phyloP scores from a whole-genome alignment of 2,888 invertebrate genomes.

The Leptinotarsa rubiginosa region DNA sequence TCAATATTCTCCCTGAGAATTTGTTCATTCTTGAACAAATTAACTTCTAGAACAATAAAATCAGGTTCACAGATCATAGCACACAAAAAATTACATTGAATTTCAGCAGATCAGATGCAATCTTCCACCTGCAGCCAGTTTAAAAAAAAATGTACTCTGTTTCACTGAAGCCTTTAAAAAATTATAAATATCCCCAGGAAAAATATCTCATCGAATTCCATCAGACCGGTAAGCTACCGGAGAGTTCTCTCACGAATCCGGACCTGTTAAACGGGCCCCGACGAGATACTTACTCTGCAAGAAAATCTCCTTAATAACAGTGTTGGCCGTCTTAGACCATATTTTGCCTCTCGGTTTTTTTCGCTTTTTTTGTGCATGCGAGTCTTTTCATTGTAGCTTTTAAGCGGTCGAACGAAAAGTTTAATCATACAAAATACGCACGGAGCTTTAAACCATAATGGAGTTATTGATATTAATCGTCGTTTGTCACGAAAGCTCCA shows the following conservation, averaged over 20 bases:
- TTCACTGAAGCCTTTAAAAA: background rate
- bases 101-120: too few relatives aligned
- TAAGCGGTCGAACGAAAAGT: slow-evolving; percentile 36
- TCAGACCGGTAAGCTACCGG: background rate
- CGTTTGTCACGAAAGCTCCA: slow-evolving; percentile 51
- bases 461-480: slow-evolving; percentile 50
- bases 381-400: slow-evolving; percentile 37
- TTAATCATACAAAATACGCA: slow-evolving; percentile 35
- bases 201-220: background rate
- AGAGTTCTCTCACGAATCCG: slow-evolving; percentile 24
- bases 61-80: too few relatives aligned
- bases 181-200: background rate
- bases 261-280: slow-evolving; percentile 30
- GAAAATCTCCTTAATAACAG: slow-evolving; percentile 42
- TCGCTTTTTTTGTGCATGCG: slow-evolving; percentile 28
- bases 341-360: slow-evolving; percentile 37
- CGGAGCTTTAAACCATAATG: slow-evolving; percentile 27
- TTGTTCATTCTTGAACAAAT: too few relatives aligned
- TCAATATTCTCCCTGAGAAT: too few relatives aligned
- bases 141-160: too few relatives aligned
- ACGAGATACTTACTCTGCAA: slow-evolving; percentile 32
- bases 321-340: slow-evolving; percentile 38
- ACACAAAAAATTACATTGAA: too few relatives aligned
- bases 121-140: too few relatives aligned
- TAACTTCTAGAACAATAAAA: too few relatives aligned